Evolutionary conservation across 2,888 invertebrate species (phyloP), one percentile per base, ranked within the genome.

Genomic region (Thymelicus lineola): DNA sequence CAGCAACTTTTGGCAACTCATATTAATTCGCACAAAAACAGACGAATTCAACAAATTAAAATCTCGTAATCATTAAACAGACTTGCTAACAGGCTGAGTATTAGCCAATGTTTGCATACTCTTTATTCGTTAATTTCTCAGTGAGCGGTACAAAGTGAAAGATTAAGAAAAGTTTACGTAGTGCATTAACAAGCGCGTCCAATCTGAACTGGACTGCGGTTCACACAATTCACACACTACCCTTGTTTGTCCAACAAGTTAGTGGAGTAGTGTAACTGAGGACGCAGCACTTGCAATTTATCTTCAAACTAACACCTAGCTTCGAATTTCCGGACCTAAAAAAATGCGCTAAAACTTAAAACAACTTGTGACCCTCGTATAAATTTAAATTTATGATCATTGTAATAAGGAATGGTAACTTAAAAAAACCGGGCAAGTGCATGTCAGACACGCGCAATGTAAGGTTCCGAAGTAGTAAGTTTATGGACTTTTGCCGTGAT

Each of bases 111-210:
- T 91, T 88, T 89, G 80, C 77, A 75, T 80, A 83, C 80, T 82
- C 85, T 86, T 86, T 86, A 83, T 86, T 85, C 81, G 90, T 89
- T 90, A 90, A 91, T 90, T 89, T 86, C 76, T 84, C 80, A 88
- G 77, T 88, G 88, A 89, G 86, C 85, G 83, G 83, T 79, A 88
- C 86, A 91, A 91, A 92, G 89, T 89, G 89, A 89, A 89, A 87
- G 86, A 92, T 91, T 91, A 91, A 89, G 84, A 84, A 78, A 77
- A 77, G 89, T 91, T 88, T 90, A 82, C 86, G 75, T 79, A 81
- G 75, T 75, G 76, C 74, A 85, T 92, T 93, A 91, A 85, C 89
- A 78, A 81, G 81, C 82, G 79, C 78, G 81, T 85, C 81, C 80
- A 86, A 87, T 90, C 78, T 85, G 88, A 86, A 87, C 88, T 87